Evolutionary conservation across 2,888 invertebrate genomes (phyloP).

Genomic region (Acronicta alni): DNA sequence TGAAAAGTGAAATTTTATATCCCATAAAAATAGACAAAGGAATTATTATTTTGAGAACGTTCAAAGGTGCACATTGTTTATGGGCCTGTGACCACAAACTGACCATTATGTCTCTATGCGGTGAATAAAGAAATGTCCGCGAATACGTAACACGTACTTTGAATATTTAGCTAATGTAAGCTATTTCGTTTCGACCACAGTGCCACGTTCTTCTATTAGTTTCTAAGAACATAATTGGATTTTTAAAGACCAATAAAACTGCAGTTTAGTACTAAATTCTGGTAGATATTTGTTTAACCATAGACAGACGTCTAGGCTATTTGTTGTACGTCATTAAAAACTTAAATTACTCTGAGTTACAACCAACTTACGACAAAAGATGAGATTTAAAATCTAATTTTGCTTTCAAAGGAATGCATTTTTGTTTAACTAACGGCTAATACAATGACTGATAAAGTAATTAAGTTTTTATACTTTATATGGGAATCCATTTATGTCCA

Average conservation of each 20-base stretch:
- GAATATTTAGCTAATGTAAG: slow-evolving; percentile 58
- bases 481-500: background rate
- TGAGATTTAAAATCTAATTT: background rate
- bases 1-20: slow-evolving; percentile 71
- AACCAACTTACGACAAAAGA: background rate
- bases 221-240: slow-evolving; percentile 41
- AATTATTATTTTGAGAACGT: slow-evolving; percentile 66
- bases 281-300: slow-evolving; percentile 22
- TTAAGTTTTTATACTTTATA: background rate
- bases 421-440: too few relatives aligned
- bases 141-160: slow-evolving; percentile 14
- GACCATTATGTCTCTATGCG: slow-evolving; percentile 69
- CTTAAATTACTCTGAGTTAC: slow-evolving; percentile 2
- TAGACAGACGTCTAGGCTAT: background rate
- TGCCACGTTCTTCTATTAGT: slow-evolving; percentile 36
- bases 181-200: slow-evolving; percentile 57
- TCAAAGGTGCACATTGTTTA: slow-evolving; percentile 76
- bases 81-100: slow-evolving; percentile 66
- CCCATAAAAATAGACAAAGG: slow-evolving; percentile 77
- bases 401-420: too few relatives aligned
- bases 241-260: slow-evolving; percentile 30
- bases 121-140: slow-evolving; percentile 64
- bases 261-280: slow-evolving; percentile 14
- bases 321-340: slow-evolving; percentile 8
- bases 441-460: background rate